Conservation (phyloP, 2,113 vertebrate species). For the Aspiorhynchus laticeps region DNA sequence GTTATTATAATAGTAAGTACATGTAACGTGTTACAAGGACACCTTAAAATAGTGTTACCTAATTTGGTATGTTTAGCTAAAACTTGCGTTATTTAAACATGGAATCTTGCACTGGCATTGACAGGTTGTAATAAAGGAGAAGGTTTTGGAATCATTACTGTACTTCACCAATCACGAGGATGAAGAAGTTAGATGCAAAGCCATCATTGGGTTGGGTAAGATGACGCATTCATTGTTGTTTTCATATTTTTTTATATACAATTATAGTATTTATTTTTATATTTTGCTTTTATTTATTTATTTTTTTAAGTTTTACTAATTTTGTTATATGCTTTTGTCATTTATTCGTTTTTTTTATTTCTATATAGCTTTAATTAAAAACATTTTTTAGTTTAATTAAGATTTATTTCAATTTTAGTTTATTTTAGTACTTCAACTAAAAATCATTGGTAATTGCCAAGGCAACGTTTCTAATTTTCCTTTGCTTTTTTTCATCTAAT, state of each 20-base stretch:
- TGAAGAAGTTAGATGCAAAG: conserved; percentile 96
- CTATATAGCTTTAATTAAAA: too few species aligned
- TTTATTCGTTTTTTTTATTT: background rate
- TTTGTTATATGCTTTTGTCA: background rate
- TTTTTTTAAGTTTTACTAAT: background rate
- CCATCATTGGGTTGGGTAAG: conserved; percentile 96
- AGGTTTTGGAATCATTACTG: conserved; percentile 93
- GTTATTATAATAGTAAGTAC: too few species aligned
- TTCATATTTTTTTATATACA: too few species aligned
- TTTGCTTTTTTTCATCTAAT: too few species aligned
- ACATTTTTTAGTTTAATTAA: too few species aligned
- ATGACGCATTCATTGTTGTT: conserved; percentile 31
- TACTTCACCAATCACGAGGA: conserved; percentile 98
- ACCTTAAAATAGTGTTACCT: too few species aligned
- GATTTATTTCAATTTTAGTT: too few species aligned
- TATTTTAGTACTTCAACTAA: background rate
- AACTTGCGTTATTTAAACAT: background rate
- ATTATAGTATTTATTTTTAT: background rate
- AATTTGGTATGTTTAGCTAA: background rate
- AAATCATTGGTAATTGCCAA: background rate
- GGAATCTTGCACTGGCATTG: conserved; percentile 40
- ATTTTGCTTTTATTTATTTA: background rate
- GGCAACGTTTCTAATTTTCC: too few species aligned
- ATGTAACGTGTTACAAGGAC: too few species aligned
- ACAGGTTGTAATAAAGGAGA: conserved; percentile 95